Evolutionary conservation across 2,888 invertebrate genomes (phyloP).

Genomic region (Cantharis lateralis): DNA sequence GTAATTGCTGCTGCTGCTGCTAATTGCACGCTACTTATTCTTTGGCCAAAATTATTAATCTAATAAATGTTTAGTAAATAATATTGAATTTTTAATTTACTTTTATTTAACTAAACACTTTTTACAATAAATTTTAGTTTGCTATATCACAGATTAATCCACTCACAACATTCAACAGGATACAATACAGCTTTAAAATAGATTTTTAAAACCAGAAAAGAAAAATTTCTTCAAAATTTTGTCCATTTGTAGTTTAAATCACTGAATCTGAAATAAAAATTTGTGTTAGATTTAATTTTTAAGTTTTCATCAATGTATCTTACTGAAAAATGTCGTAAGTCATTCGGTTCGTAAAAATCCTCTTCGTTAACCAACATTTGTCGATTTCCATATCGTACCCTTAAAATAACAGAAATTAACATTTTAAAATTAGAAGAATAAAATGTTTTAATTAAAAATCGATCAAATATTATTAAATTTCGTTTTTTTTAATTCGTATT

Average conservation of each 20-base stretch:
- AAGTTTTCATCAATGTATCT: conserved; percentile 31
- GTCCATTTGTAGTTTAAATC: neutral
- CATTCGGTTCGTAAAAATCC: conserved; percentile 52
- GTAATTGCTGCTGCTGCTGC: too few species aligned
- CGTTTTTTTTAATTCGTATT: too few species aligned
- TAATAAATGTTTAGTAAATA: neutral
- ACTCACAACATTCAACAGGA: neutral
- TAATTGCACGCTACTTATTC: too few species aligned
- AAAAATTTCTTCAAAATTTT: neutral
- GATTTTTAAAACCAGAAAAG: neutral
- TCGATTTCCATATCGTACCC: conserved; percentile 42
- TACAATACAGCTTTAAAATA: neutral
- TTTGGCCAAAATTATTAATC: too few species aligned
- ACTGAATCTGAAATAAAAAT: neutral
- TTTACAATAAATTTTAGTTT: neutral
- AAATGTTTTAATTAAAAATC: too few species aligned
- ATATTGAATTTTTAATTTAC: neutral
- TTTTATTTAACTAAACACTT: neutral
- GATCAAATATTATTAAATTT: too few species aligned
- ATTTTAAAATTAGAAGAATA: neutral
- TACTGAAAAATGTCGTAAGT: conserved; percentile 57
- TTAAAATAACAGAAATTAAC: neutral
- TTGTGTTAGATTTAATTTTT: neutral
- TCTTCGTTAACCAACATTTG: conserved; percentile 57
- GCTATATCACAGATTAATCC: neutral